phyloP scores from a whole-genome alignment of 2,113 vertebrate genomes.

The Syrmaticus mikado region DNA sequence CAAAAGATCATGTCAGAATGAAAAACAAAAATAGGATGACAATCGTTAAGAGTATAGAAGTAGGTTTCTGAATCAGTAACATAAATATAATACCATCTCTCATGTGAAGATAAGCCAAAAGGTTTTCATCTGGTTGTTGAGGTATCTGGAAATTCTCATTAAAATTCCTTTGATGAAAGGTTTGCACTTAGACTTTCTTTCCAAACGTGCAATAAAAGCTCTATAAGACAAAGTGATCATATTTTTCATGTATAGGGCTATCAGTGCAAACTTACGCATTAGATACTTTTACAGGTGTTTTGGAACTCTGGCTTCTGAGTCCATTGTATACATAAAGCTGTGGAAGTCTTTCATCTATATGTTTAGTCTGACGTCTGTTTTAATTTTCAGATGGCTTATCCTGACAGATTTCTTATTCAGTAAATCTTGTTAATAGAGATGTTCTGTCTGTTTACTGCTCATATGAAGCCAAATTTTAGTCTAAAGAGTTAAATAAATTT shows the following conservation, averaged over 20 bases:
- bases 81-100: neutral
- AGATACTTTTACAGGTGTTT: neutral
- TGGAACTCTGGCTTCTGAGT: neutral
- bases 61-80: neutral
- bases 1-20: neutral
- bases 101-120: neutral
- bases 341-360: slow-evolving; percentile 7
- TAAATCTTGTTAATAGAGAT: neutral
- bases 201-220: neutral
- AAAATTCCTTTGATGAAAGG: neutral
- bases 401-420: slow-evolving; percentile 11
- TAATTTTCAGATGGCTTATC: slow-evolving; percentile 19
- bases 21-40: neutral
- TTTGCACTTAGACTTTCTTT: neutral
- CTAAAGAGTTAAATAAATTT: neutral
- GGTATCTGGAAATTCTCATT: slow-evolving; percentile 9
- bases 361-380: neutral
- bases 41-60: neutral
- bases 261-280: neutral
- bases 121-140: neutral
- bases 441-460: neutral
- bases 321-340: neutral
- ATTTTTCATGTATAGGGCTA: neutral
- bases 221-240: neutral
- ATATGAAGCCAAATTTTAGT: neutral